phyloP scores from a whole-genome alignment of 1,140 invertebrate species.

The Caenorhabditis remanei region DNA sequence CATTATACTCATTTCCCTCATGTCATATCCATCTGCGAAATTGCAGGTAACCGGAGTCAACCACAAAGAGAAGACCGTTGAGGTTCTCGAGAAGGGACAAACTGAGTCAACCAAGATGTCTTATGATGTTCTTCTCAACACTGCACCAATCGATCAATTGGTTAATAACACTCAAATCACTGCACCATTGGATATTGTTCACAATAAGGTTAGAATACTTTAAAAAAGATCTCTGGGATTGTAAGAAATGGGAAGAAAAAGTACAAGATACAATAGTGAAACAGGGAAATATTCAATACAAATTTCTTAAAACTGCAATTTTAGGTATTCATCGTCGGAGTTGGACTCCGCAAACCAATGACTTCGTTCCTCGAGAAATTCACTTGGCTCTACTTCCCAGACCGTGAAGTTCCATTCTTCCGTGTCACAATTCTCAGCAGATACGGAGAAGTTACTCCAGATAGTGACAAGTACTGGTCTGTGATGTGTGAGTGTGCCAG shows the following conservation, averaged over 20 bases:
- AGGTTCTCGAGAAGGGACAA: conserved; percentile 66
- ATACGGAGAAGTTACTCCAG: conserved; percentile 74
- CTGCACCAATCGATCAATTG: conserved; percentile 75
- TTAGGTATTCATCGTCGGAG: conserved; percentile 76
- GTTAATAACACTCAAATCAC: conserved; percentile 74
- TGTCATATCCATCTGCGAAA: too few relatives aligned
- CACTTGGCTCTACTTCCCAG: conserved; percentile 78
- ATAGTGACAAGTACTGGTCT: conserved; percentile 77
- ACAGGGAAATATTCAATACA: too few relatives aligned
- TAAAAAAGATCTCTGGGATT: neutral
- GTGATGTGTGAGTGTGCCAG: conserved; percentile 78
- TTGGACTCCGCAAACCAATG: conserved; percentile 75
- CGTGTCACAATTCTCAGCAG: conserved; percentile 76
- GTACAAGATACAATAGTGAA: neutral
- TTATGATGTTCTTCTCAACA: conserved; percentile 75
- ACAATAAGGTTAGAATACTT: conserved; percentile 72
- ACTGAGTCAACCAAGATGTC: conserved; percentile 64
- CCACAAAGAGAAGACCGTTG: conserved; percentile 68
- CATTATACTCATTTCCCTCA: too few relatives aligned
- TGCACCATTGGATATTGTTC: conserved; percentile 68
- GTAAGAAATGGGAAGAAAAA: neutral
- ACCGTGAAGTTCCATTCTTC: conserved; percentile 77
- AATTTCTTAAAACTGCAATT: conserved; percentile 58
- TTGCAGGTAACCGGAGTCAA: conserved; percentile 68
- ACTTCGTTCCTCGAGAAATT: conserved; percentile 73